These are phyloP conservation scores for Parapsyche elsis DNA, from an alignment of 1,140 invertebrate genomes.

Conservation along the genomic window DNA sequence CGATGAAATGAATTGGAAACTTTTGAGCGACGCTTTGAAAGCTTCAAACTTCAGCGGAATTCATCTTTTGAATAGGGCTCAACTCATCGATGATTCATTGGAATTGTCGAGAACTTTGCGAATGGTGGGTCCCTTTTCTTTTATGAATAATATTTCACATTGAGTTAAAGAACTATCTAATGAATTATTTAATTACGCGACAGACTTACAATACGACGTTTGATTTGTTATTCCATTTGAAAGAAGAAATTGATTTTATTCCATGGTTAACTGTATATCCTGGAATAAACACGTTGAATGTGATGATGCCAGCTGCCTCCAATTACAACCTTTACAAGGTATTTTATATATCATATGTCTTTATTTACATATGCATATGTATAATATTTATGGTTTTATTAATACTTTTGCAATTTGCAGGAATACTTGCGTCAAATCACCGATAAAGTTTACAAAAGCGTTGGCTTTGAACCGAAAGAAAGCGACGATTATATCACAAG, in stretches of 20 bases:
- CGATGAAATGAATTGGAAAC: constrained; percentile 67
- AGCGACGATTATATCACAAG: constrained; percentile 72
- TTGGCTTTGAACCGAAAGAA: constrained; percentile 70
- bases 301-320: constrained; percentile 58
- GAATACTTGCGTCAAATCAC: constrained; percentile 73
- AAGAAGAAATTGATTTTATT: constrained; percentile 70
- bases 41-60: constrained; percentile 65
- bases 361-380: no score
- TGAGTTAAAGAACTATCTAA: not conserved
- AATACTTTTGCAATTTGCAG: constrained; percentile 62
- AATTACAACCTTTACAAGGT: constrained; percentile 21
- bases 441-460: constrained; percentile 70
- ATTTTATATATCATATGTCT: not conserved
- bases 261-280: constrained; percentile 70
- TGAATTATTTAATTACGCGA: constrained; percentile 34
- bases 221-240: constrained; percentile 68
- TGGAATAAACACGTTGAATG: constrained; percentile 60
- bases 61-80: constrained; percentile 77
- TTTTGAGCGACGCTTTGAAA: constrained; percentile 62
- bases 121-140: constrained; percentile 59
- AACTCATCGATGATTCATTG: constrained; percentile 81
- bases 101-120: constrained; percentile 72
- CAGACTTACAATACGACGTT: constrained; percentile 63
- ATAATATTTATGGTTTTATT: not conserved
- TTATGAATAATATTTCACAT: not conserved